These are phyloP conservation scores for Sturnira hondurensis DNA, from an alignment of 2,113 vertebrate species.

Conservation along the genomic window DNA sequence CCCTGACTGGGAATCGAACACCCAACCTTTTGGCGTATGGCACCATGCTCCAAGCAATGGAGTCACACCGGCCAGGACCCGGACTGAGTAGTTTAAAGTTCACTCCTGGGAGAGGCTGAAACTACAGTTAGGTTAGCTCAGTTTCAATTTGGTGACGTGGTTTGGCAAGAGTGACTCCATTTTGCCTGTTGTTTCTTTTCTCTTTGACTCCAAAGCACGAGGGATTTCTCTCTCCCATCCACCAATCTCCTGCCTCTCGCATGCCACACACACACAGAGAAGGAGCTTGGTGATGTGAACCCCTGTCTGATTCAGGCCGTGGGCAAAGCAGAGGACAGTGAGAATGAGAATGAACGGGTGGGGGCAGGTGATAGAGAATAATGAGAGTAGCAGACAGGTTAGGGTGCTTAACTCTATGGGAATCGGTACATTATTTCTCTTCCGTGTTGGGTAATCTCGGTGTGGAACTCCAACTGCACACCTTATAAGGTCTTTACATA, in stretches of 20 bases:
- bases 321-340: not conserved
- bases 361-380: not conserved
- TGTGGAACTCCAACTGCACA: not conserved
- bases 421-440: not conserved
- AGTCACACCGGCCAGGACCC: not conserved
- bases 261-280: not conserved
- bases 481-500: constrained; percentile 27
- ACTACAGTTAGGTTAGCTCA: not conserved
- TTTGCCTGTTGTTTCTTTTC: not conserved
- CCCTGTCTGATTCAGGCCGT: not conserved
- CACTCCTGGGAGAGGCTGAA: not conserved
- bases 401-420: not conserved
- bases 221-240: not conserved
- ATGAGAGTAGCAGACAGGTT: not conserved
- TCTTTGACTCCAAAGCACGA: not conserved
- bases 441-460: not conserved
- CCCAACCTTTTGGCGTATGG: no score
- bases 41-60: no score
- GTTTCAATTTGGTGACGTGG: not conserved
- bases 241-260: not conserved
- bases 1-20: no score
- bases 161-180: not conserved
- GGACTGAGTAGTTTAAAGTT: not conserved
- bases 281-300: not conserved
- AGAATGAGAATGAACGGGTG: not conserved